These are phyloP conservation scores for Leucophenga maculata DNA, from an alignment of 2,888 invertebrate species.

Conservation along the genomic window DNA sequence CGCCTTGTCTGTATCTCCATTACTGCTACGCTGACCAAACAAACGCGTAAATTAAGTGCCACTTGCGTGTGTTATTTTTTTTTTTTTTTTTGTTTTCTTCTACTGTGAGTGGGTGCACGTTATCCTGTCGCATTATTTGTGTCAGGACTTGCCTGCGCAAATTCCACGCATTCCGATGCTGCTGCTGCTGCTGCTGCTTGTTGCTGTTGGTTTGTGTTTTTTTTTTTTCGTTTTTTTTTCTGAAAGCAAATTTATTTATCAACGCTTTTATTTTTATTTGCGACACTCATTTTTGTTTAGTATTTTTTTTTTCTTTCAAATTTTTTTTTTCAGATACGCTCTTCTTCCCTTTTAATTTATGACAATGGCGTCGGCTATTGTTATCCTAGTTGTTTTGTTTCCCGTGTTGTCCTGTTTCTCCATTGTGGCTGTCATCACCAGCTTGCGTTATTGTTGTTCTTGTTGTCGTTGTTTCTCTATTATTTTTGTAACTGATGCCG, in stretches of 20 bases:
- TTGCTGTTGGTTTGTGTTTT: background rate
- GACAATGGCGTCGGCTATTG: slow-evolving; percentile 21
- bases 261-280: slow-evolving; percentile 9
- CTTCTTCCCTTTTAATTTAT: slow-evolving; percentile 23
- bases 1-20: background rate
- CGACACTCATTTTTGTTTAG: background rate
- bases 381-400: slow-evolving; percentile 14
- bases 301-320: background rate
- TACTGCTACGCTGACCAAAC: background rate
- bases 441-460: background rate
- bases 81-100: background rate
- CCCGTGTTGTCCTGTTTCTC: background rate
- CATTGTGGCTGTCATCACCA: background rate
- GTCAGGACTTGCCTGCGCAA: background rate
- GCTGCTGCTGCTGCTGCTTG: too few relatives aligned
- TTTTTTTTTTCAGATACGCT: slow-evolving; percentile 8
- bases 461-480: slow-evolving; percentile 11
- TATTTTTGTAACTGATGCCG: slow-evolving; percentile 25
- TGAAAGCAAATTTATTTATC: slow-evolving; percentile 16
- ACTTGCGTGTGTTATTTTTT: slow-evolving; percentile 15
- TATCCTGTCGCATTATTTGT: background rate
- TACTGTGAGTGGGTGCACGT: background rate
- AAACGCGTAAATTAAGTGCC: slow-evolving; percentile 26
- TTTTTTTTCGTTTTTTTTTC: slow-evolving; percentile 8
- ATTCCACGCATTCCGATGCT: background rate